These are phyloP conservation scores for Hystrix brachyura DNA, from an alignment of 2,113 vertebrate genomes.

Conservation along the genomic window DNA sequence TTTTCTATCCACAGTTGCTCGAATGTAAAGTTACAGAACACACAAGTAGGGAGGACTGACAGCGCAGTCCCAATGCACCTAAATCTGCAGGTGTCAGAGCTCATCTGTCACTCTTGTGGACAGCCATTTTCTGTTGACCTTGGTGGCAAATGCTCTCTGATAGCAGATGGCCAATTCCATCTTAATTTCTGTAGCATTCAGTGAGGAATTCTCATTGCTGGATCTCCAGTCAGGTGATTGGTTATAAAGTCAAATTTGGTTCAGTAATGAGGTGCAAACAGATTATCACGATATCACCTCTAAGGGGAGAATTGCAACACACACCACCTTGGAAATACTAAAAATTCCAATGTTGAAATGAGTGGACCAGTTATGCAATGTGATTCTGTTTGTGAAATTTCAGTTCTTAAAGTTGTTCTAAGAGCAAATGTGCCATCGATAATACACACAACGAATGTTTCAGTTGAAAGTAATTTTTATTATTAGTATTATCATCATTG, in stretches of 20 bases:
- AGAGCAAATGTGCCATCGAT: constrained; percentile 27
- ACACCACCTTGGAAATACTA: constrained; percentile 45
- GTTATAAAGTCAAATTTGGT: constrained; percentile 44
- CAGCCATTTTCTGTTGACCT: constrained; percentile 49
- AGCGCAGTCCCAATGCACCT: neutral
- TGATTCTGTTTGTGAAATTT: constrained; percentile 55
- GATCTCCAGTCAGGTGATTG: constrained; percentile 26
- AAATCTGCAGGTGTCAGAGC: neutral
- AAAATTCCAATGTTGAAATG: constrained; percentile 47
- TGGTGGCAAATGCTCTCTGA: constrained; percentile 37
- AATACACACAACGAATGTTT: constrained; percentile 61
- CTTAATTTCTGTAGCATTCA: constrained; percentile 40
- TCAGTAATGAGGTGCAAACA: neutral
- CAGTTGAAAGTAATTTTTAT: constrained; percentile 61
- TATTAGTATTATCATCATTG: constrained; percentile 43
- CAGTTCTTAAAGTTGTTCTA: neutral
- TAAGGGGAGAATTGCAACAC: constrained; percentile 15
- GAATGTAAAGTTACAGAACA: neutral
- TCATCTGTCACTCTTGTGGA: constrained; percentile 5
- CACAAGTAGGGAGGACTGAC: neutral
- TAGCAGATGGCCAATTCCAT: neutral
- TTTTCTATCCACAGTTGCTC: neutral
- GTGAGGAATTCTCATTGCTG: constrained; percentile 37
- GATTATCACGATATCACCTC: constrained; percentile 32
- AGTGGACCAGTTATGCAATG: neutral